phyloP scores from a whole-genome alignment of 2,888 invertebrate genomes.

The Arge pagana region DNA sequence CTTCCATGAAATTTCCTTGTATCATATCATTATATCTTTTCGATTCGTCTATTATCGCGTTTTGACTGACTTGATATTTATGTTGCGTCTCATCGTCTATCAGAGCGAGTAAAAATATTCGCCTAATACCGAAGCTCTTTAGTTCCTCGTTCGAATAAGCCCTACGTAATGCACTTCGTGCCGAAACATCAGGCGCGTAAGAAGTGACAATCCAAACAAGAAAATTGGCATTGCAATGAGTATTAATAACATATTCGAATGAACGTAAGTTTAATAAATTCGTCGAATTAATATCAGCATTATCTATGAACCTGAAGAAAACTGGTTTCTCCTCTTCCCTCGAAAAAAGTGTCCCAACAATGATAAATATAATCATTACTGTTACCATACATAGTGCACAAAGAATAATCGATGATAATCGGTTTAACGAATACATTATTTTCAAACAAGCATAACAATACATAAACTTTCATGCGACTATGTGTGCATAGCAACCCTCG shows the following conservation, averaged over 20 bases:
- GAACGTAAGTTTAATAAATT: constrained; percentile 30
- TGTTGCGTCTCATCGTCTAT: constrained; percentile 59
- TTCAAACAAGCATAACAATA: neutral
- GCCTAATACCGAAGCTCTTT: constrained; percentile 62
- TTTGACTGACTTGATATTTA: constrained; percentile 60
- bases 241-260: constrained; percentile 31
- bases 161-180: constrained; percentile 72
- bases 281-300: constrained; percentile 1
- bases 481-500: too few relatives aligned
- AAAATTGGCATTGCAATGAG: constrained; percentile 35
- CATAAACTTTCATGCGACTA: too few relatives aligned
- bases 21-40: constrained; percentile 70
- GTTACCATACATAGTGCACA: neutral
- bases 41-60: constrained; percentile 67
- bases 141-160: constrained; percentile 67
- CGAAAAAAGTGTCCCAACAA: neutral
- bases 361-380: neutral
- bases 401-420: constrained; percentile 2
- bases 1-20: constrained; percentile 78
- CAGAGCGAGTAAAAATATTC: constrained; percentile 73
- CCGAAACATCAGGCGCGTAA: constrained; percentile 73
- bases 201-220: constrained; percentile 70
- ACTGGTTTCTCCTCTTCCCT: neutral
- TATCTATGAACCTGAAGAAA: constrained; percentile 1
- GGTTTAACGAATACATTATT: constrained; percentile 1